A percentile compares a stretch with the other conserved stretches of the same genome.
Evolutionary conservation across 2,888 invertebrate genomes (phyloP).

Genomic region (Drosophila differens): DNA sequence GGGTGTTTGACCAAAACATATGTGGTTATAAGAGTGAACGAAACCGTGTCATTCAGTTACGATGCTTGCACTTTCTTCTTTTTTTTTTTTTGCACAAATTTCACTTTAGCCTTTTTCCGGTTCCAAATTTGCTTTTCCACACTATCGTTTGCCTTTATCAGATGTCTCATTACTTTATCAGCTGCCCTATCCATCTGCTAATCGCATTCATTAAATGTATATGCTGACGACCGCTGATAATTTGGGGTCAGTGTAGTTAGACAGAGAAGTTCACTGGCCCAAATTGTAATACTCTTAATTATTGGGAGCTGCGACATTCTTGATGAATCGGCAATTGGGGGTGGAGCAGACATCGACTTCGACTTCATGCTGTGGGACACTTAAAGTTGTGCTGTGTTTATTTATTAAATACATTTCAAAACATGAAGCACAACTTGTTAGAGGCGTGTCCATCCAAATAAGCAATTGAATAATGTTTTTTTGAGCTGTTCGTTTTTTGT

Average conservation of each 20-base stretch:
- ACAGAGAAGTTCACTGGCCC: constrained; percentile 23
- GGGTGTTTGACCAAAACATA: constrained; percentile 9
- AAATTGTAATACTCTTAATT: constrained; percentile 11
- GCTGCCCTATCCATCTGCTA: constrained; percentile 2
- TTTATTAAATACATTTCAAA: constrained; percentile 32
- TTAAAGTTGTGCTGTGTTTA: constrained; percentile 28
- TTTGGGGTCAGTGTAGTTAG: constrained; percentile 41
- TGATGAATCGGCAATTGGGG: constrained; percentile 21
- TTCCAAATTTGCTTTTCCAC: constrained; percentile 11
- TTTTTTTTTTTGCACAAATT: constrained; percentile 29
- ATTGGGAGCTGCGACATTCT: constrained; percentile 21
- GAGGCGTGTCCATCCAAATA: constrained; percentile 15
- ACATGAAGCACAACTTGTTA: constrained; percentile 21
- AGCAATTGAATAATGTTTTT: not conserved
- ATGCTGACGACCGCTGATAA: constrained; percentile 33
- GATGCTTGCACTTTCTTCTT: constrained; percentile 29
- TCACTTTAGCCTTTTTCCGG: constrained; percentile 36
- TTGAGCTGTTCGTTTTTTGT: not conserved
- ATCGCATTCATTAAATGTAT: constrained; percentile 51
- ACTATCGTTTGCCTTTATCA: constrained; percentile 1
- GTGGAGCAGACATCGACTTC: constrained; percentile 8
- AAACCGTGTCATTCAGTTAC: constrained; percentile 20
- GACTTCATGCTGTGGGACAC: constrained; percentile 11
- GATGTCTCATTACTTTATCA: constrained; percentile 34
- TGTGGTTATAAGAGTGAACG: constrained; percentile 10